Percentiles rank a stretch among this genome's conserved stretches.
Evolutionary conservation across 2,888 invertebrate genomes (phyloP).

Genomic region (Temnothorax ravouxi): DNA sequence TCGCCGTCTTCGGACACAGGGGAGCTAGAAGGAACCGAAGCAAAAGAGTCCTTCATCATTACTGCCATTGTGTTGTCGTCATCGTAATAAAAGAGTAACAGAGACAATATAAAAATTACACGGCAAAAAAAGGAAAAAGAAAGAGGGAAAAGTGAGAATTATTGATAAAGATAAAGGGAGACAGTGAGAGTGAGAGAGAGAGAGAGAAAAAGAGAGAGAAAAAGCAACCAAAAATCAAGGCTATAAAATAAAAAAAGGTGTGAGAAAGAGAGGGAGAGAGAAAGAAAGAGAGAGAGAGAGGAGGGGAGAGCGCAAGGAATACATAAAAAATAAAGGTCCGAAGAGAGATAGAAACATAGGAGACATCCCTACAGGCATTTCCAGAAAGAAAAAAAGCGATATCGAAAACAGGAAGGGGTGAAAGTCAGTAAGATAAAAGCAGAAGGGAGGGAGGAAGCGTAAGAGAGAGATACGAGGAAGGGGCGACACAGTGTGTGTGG

Average conservation of each 20-base stretch:
- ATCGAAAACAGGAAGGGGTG: conserved; percentile 21
- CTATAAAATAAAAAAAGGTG: neutral
- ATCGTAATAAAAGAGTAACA: neutral
- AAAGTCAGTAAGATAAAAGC: conserved; percentile 25
- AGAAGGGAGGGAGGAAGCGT: conserved; percentile 27
- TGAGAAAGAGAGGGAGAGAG: conserved; percentile 10
- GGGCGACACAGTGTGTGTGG: conserved; percentile 35
- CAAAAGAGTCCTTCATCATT: conserved; percentile 41
- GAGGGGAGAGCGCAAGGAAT: neutral
- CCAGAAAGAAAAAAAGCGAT: conserved; percentile 47
- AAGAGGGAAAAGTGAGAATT: neutral
- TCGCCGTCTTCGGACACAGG: conserved; percentile 81
- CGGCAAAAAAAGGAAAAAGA: neutral
- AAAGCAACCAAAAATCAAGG: neutral
- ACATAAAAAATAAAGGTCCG: neutral
- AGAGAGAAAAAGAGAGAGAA: neutral
- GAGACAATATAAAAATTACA: conserved; percentile 14
- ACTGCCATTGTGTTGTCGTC: conserved; percentile 11
- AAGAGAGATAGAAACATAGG: conserved; percentile 21
- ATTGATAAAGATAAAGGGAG: neutral
- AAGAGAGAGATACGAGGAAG: conserved; percentile 45
- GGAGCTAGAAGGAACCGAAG: conserved; percentile 65
- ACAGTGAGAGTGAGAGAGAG: conserved; percentile 4
- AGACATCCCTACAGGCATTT: conserved; percentile 29
- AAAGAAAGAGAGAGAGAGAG: neutral